Base-by-base conservation (phyloP, 2,888 invertebrate species). In the Cephus spinipes region DNA sequence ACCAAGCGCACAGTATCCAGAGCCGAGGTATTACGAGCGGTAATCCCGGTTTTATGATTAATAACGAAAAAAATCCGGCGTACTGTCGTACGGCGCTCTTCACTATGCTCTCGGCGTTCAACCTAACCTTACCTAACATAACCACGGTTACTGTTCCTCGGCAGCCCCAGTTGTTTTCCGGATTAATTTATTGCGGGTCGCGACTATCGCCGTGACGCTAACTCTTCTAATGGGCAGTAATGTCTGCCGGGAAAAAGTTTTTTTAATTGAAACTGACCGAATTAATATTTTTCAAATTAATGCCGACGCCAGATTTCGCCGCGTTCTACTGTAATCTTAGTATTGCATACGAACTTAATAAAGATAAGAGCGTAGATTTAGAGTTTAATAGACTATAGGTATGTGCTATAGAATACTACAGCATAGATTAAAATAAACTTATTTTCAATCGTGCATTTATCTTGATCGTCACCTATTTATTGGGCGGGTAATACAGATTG, bases 151-250 rank as follows among this genome's bases (percentile, higher is more conserved):
- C 9, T 2, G 55, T 55, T 55, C 71, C 11, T 23, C 12, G 30
- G 33, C 31, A 12, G 12, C 32, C 32, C 73, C 15, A 36, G 55
- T 73, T 79, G 77, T 82, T 77, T 75, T 73, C 73, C 73, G 82
- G 85, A 87, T 86, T 87, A 88, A 87, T 86, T 88, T 88, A 87
- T 86, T 84, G 84, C 82, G 79, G 75, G 79, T 74, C 79, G 80
- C 75, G 75, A 36, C 77, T n/a, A 32, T 40, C 78, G 71, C 40
- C 69, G 76, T 76, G 76, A 74, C 69, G 76, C 76, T 79, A 74
- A 76, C 79, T 76, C 79, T 76, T 76, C 76, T 79, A 79, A 79
- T 79, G 79, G 76, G 79, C 69, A 74, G 73, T 74, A 73, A 74
- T 74, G 74, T 74, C 69, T 73, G 76, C 69, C 30, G 33, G 36